A percentile compares a stretch with the other conserved stretches of the same genome.
Conservation (phyloP, 2,888 invertebrate genomes). For the Acrobasis repandana region DNA sequence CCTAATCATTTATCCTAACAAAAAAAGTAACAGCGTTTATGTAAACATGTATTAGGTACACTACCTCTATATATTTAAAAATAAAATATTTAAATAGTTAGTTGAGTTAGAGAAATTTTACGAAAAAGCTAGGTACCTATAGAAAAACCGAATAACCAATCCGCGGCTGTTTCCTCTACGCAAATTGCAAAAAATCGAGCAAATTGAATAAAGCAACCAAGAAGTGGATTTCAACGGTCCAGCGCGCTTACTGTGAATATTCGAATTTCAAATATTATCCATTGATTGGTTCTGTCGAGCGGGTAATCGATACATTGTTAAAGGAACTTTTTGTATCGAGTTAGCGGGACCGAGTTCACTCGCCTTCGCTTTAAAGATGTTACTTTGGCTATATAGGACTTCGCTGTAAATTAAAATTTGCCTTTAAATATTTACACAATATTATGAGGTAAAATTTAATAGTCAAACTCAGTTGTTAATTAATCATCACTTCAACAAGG, state of each 20-base stretch:
- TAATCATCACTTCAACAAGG: no score
- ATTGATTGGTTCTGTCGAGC: constrained; percentile 54
- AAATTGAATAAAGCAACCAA: constrained; percentile 77
- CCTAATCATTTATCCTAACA: no score
- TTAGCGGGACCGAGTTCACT: constrained; percentile 70
- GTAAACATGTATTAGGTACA: no score
- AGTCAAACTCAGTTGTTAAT: no score
- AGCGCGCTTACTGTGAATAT: constrained; percentile 49
- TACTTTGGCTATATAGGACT: constrained; percentile 41
- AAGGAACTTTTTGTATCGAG: constrained; percentile 52
- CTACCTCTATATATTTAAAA: neutral
- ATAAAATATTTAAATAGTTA: constrained; percentile 14
- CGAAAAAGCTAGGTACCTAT: constrained; percentile 40
- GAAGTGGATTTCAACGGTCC: constrained; percentile 58
- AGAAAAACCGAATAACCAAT: constrained; percentile 47
- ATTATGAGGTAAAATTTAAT: no score
- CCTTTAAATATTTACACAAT: neutral
- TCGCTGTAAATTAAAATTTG: no score
- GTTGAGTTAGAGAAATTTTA: constrained; percentile 36
- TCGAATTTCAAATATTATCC: constrained; percentile 60
- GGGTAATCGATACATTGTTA: constrained; percentile 64
- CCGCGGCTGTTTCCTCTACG: constrained; percentile 45
- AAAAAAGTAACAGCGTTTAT: no score
- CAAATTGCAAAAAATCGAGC: constrained; percentile 47
- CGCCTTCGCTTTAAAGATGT: constrained; percentile 47